Conservation (phyloP, 2,797 vertebrate species). For the Yasuhikotakia modesta region DNA sequence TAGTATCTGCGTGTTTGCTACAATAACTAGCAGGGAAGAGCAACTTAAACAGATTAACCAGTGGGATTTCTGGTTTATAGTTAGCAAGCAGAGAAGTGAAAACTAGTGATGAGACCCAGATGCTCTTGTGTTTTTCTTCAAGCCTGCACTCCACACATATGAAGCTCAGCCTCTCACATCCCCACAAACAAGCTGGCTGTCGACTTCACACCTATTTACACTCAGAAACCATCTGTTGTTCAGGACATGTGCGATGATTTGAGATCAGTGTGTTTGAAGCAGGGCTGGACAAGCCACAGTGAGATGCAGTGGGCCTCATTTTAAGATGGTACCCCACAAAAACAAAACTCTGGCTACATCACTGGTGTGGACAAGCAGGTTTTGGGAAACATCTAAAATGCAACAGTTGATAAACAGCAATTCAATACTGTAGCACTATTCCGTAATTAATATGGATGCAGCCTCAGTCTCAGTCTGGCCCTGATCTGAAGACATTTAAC, state of each 20-base stretch:
- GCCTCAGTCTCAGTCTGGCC: neutral
- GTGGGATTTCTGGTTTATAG: neutral
- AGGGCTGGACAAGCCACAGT: neutral
- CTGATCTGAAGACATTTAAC: neutral
- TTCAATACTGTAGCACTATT: neutral
- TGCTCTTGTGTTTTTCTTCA: constrained; percentile 29
- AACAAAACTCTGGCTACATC: too few relatives aligned
- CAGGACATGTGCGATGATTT: constrained; percentile 11
- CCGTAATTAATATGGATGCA: neutral
- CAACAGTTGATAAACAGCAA: neutral
- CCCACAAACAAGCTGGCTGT: constrained; percentile 1
- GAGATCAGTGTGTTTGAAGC: constrained; percentile 11
- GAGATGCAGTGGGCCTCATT: neutral
- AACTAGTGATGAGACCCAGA: constrained; percentile 14
- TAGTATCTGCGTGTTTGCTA: neutral
- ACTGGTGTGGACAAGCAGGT: neutral
- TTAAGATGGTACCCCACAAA: too few relatives aligned
- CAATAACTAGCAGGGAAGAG: neutral
- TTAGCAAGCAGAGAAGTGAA: neutral
- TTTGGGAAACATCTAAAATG: neutral
- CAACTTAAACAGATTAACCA: neutral
- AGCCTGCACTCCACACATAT: constrained; percentile 3
- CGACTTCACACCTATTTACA: constrained; percentile 17
- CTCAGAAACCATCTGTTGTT: constrained; percentile 17
- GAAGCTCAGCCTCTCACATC: neutral